phyloP scores from a whole-genome alignment of 2,113 vertebrate species.

The Misgurnus anguillicaudatus region DNA sequence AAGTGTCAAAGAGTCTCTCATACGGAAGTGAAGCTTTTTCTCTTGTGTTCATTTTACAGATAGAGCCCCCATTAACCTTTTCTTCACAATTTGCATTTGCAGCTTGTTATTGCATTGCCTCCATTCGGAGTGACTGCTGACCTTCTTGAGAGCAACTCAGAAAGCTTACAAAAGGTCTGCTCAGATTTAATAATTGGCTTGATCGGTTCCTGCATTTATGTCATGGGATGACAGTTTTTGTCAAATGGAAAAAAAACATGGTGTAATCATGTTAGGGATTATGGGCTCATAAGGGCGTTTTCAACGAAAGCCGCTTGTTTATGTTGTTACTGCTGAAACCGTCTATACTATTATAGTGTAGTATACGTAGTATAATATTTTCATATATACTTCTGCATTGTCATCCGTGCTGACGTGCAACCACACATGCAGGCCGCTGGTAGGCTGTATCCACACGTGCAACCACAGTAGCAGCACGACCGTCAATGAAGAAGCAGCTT shows the following conservation, averaged over 20 bases:
- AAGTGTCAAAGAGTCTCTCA: not conserved
- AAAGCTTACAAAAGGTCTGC: constrained; percentile 2
- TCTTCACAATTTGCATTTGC: constrained; percentile 49
- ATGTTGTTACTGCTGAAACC: too few species aligned
- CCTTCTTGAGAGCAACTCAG: constrained; percentile 16
- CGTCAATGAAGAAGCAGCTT: too few species aligned
- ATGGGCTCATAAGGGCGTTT: too few species aligned
- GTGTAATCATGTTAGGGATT: constrained; percentile 32
- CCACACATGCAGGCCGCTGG: too few species aligned
- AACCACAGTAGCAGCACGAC: too few species aligned
- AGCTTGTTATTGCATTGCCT: constrained; percentile 41
- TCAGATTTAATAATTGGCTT: constrained; percentile 27
- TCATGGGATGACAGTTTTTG: constrained; percentile 17
- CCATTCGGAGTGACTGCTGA: constrained; percentile 36
- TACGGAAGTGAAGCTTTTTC: not conserved
- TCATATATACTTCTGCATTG: too few species aligned
- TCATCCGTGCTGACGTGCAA: too few species aligned
- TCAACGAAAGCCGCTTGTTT: too few species aligned
- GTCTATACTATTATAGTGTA: too few species aligned
- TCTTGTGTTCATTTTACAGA: constrained; percentile 10
- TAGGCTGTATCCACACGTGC: too few species aligned
- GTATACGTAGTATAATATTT: too few species aligned
- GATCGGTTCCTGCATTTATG: constrained; percentile 5
- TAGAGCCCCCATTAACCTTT: constrained; percentile 48
- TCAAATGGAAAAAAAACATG: constrained; percentile 11